A percentile compares a stretch with the other conserved stretches of the same genome.
These are phyloP conservation scores for Poecilia velifera DNA, from an alignment of 2,797 vertebrate species.

Conservation along the genomic window DNA sequence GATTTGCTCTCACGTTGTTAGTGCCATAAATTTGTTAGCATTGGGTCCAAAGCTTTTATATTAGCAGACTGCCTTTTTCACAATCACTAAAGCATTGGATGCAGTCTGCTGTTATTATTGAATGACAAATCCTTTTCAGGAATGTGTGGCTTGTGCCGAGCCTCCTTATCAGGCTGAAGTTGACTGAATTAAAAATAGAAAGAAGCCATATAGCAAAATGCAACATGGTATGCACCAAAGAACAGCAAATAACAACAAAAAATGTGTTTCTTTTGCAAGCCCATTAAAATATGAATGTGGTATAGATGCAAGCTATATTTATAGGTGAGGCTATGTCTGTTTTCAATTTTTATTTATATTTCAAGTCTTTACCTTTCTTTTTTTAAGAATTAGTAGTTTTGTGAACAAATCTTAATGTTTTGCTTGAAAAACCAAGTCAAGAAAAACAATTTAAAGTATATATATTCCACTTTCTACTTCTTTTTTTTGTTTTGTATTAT, in stretches of 20 bases:
- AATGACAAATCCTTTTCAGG: slow-evolving; percentile 10
- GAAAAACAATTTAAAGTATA: not conserved
- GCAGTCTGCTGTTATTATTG: slow-evolving; percentile 2
- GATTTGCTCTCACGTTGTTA: slow-evolving; percentile 3
- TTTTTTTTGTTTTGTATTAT: not conserved
- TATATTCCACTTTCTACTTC: not conserved
- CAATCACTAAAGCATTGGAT: slow-evolving; percentile 9
- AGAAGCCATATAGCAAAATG: not conserved
- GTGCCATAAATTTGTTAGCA: not conserved
- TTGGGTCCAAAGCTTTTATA: slow-evolving; percentile 12
- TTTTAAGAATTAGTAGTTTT: not conserved
- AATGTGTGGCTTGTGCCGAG: not conserved
- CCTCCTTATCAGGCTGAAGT: not conserved
- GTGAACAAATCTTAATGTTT: not conserved
- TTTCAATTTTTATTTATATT: not conserved
- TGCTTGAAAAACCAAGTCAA: not conserved
- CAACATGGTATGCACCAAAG: not conserved
- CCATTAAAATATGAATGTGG: not conserved
- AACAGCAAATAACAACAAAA: not conserved
- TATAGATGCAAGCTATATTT: not conserved
- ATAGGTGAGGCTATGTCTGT: not conserved
- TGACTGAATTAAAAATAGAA: slow-evolving; percentile 1
- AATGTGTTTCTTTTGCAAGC: not conserved
- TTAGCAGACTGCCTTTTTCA: slow-evolving; percentile 4
- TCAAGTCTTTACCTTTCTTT: not conserved